phyloP scores from a whole-genome alignment of 2,888 invertebrate species.

The Eucriotettix oculatus region DNA sequence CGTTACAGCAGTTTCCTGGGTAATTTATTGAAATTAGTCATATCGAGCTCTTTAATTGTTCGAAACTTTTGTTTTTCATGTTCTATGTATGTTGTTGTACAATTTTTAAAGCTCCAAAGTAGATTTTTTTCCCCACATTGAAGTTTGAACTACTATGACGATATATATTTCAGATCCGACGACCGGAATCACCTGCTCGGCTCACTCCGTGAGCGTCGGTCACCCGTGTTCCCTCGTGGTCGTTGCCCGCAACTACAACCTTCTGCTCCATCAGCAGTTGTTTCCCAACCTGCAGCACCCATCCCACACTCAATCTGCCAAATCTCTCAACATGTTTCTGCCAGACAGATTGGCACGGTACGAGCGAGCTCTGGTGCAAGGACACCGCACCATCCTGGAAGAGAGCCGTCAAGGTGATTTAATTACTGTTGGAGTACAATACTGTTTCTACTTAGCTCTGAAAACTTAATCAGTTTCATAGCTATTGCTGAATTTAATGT shows the following conservation, averaged over 20 bases:
- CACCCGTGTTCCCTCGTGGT: conserved; percentile 24
- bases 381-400: conserved; percentile 16
- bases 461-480: too few species aligned
- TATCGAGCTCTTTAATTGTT: too few species aligned
- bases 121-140: too few species aligned
- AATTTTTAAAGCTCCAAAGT: too few species aligned
- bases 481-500: too few species aligned
- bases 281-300: conserved; percentile 34
- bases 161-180: conserved; percentile 37
- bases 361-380: conserved; percentile 36
- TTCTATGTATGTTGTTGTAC: too few species aligned
- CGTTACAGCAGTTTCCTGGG: conserved; percentile 64
- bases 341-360: conserved; percentile 28
- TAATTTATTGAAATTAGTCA: conserved; percentile 17
- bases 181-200: conserved; percentile 38
- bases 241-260: conserved; percentile 53
- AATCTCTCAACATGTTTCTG: not conserved
- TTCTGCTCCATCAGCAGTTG: conserved; percentile 55
- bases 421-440: too few species aligned
- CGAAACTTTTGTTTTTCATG: too few species aligned
- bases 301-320: not conserved
- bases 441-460: too few species aligned
- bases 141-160: not conserved
- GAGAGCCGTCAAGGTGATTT: not conserved
- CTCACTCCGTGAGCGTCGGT: not conserved